These are phyloP conservation scores for Drosophila takahashii DNA, from an alignment of 1,140 invertebrate genomes.

Conservation along the genomic window DNA sequence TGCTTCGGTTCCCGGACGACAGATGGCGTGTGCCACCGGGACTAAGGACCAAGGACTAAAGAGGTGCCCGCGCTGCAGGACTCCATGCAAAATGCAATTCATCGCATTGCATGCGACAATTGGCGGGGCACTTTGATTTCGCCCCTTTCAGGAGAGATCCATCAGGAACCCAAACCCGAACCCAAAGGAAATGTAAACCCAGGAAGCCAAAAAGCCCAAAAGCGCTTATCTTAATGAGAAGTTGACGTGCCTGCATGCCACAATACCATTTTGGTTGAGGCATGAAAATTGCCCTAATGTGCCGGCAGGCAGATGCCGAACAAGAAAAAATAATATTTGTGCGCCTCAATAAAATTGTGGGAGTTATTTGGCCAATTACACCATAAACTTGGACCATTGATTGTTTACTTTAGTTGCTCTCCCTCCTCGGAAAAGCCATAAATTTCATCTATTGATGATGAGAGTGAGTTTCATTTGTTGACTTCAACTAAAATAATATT, in stretches of 20 bases:
- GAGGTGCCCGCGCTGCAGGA: slow-evolving; percentile 24
- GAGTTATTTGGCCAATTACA: slow-evolving; percentile 72
- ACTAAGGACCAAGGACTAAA: slow-evolving; percentile 11
- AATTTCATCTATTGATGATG: slow-evolving; percentile 34
- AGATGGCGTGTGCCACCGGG: slow-evolving; percentile 67
- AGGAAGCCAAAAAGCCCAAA: slow-evolving; percentile 24
- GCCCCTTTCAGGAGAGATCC: slow-evolving; percentile 9
- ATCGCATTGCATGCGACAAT: slow-evolving; percentile 68
- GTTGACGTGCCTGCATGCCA: slow-evolving; percentile 76
- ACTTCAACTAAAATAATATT: slow-evolving; percentile 13
- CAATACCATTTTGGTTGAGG: slow-evolving; percentile 42
- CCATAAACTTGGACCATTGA: slow-evolving; percentile 51
- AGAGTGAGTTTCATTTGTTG: slow-evolving; percentile 32
- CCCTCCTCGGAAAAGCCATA: slow-evolving; percentile 10
- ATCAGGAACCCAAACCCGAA: slow-evolving; percentile 2
- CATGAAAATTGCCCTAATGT: slow-evolving; percentile 41
- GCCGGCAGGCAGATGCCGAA: slow-evolving; percentile 51
- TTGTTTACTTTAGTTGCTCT: slow-evolving; percentile 33
- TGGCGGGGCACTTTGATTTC: slow-evolving; percentile 40
- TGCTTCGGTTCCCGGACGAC: slow-evolving; percentile 45
- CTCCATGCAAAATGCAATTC: slow-evolving; percentile 38
- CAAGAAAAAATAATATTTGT: slow-evolving; percentile 49
- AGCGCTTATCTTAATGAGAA: slow-evolving; percentile 78
- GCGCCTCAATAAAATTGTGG: slow-evolving; percentile 65
- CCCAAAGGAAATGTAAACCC: slow-evolving; percentile 3